phyloP scores from a whole-genome alignment of 1,140 invertebrate genomes.

The Ruditapes philippinarum region DNA sequence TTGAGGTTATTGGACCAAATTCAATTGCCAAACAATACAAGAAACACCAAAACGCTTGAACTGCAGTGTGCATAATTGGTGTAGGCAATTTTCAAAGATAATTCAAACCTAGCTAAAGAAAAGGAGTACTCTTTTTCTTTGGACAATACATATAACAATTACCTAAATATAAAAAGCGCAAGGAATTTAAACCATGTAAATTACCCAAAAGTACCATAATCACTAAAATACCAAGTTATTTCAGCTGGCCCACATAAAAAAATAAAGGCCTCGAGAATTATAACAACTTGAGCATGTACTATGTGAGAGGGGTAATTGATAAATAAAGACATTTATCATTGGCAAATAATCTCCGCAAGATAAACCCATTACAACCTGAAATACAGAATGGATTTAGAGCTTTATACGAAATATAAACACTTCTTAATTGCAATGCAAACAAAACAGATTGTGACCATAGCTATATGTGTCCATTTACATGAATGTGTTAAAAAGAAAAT shows the following conservation, averaged over 20 bases:
- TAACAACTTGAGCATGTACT: constrained; percentile 12
- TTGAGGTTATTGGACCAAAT: no score
- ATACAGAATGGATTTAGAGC: not conserved
- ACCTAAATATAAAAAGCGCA: not conserved
- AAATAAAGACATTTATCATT: constrained; percentile 3
- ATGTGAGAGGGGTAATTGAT: constrained; percentile 3
- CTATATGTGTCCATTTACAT: constrained; percentile 1
- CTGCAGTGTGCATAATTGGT: no score
- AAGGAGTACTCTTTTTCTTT: not conserved
- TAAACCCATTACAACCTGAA: constrained; percentile 20
- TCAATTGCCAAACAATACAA: no score
- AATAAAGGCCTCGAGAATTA: not conserved
- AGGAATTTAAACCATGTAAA: constrained; percentile 4
- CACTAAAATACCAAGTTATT: not conserved
- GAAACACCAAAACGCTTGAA: no score
- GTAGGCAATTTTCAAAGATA: no score
- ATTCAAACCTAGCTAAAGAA: no score
- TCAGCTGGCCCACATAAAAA: not conserved
- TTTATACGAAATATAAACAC: not conserved
- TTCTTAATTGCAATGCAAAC: constrained; percentile 10
- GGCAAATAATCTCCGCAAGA: not conserved
- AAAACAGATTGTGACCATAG: not conserved
- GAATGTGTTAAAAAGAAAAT: no score
- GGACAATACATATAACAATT: not conserved
- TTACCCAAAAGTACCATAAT: not conserved